Percentiles rank a stretch among this genome's conserved stretches.
Conservation (phyloP, 2,113 vertebrate species). For the Balaeniceps rex region DNA sequence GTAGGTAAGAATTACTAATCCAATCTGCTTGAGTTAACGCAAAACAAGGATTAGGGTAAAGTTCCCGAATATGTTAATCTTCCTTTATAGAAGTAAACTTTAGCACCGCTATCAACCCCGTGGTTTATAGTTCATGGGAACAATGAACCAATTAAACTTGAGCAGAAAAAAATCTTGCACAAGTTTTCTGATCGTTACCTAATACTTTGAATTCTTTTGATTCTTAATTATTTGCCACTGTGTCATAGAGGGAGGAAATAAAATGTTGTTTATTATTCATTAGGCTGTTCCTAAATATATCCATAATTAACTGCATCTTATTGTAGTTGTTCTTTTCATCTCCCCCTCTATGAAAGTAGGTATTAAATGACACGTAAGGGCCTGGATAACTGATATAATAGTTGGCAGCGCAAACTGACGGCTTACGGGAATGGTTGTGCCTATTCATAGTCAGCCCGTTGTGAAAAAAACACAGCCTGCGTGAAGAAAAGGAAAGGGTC, state of each 20-base stretch:
- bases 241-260: conserved; percentile 66
- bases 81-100: conserved; percentile 81
- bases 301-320: conserved; percentile 64
- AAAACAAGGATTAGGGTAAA: conserved; percentile 91
- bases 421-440: conserved; percentile 30
- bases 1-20: conserved; percentile 90
- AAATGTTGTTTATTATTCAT: conserved; percentile 72
- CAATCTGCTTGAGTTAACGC: conserved; percentile 88
- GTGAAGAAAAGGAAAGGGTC: not conserved
- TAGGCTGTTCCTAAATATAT: conserved; percentile 65
- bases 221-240: conserved; percentile 74
- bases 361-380: conserved; percentile 54
- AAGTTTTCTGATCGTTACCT: conserved; percentile 77
- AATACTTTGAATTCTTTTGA: conserved; percentile 77
- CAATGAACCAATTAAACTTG: conserved; percentile 82
- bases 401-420: conserved; percentile 9
- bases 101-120: conserved; percentile 68
- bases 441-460: conserved; percentile 42
- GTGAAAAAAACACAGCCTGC: conserved; percentile 8
- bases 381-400: conserved; percentile 42
- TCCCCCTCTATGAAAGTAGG: conserved; percentile 54
- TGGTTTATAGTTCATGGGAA: conserved; percentile 78
- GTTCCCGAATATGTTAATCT: conserved; percentile 87
- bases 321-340: conserved; percentile 57
- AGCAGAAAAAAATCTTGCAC: conserved; percentile 66